Conservation (phyloP, 2,113 vertebrate species). For the Phrynocephalus versicolor region DNA sequence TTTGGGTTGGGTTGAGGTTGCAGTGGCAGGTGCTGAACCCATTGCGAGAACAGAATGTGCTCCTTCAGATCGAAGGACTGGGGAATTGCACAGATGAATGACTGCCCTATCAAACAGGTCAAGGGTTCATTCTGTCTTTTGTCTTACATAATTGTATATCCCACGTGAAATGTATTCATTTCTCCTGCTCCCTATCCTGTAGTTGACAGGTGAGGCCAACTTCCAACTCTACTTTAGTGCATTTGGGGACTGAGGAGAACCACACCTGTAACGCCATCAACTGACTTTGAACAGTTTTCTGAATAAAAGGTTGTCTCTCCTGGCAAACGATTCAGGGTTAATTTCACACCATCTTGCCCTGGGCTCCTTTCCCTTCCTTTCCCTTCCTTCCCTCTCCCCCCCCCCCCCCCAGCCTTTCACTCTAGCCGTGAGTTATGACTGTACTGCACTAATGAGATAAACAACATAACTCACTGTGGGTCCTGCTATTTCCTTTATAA, state of each 20-base stretch:
- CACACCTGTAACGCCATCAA: slow-evolving; percentile 10
- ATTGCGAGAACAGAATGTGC: neutral
- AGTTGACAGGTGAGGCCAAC: slow-evolving; percentile 37
- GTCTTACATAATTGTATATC: neutral
- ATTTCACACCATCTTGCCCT: slow-evolving; percentile 71
- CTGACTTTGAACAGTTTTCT: slow-evolving; percentile 39
- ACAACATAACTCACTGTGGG: slow-evolving; percentile 74
- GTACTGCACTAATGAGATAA: slow-evolving; percentile 80
- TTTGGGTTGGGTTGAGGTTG: neutral
- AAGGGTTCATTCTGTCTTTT: neutral
- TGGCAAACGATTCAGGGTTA: slow-evolving; percentile 67
- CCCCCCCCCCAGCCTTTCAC: slow-evolving; percentile 44
- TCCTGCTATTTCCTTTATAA: slow-evolving; percentile 68
- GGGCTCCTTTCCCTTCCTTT: slow-evolving; percentile 51
- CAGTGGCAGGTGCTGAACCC: neutral
- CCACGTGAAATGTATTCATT: slow-evolving; percentile 16
- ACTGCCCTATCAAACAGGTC: neutral
- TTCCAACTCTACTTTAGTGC: slow-evolving; percentile 27
- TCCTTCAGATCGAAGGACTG: neutral
- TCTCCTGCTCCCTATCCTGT: slow-evolving; percentile 7
- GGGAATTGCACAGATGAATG: neutral
- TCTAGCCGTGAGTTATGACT: slow-evolving; percentile 72
- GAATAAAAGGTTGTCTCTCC: slow-evolving; percentile 53
- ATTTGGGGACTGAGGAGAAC: slow-evolving; percentile 29
- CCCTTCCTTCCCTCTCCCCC: slow-evolving; percentile 32